Evolutionary conservation across 2,888 invertebrate species (phyloP).

Genomic region (Augiades crinisus): DNA sequence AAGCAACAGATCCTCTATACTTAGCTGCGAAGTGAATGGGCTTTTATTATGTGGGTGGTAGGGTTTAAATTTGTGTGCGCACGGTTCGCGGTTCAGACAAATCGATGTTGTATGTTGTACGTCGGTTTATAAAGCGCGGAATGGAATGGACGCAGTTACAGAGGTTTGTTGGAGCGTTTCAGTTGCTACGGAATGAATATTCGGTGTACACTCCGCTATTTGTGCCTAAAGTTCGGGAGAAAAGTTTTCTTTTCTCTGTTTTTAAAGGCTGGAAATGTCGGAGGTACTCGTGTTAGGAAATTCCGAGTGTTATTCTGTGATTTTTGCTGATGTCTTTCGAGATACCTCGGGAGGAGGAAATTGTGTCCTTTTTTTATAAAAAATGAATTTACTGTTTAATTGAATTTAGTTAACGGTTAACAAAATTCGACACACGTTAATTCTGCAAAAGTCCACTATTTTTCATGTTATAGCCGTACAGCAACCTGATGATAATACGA

Average conservation of each 20-base stretch:
- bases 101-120: constrained; percentile 26
- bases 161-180: constrained; percentile 8
- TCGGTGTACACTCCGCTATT: constrained; percentile 10
- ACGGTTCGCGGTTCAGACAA: constrained; percentile 16
- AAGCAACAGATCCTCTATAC: constrained; percentile 15
- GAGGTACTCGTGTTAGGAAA: background rate
- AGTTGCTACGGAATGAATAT: constrained; percentile 5
- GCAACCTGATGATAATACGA: too few species aligned
- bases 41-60: constrained; percentile 27
- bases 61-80: constrained; percentile 29
- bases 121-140: constrained; percentile 24
- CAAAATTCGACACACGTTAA: too few species aligned
- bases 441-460: too few species aligned
- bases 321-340: background rate
- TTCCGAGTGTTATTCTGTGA: background rate
- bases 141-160: constrained; percentile 14
- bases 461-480: too few species aligned
- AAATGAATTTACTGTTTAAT: too few species aligned
- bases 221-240: constrained; percentile 8
- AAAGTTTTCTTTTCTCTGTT: constrained; percentile 13
- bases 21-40: constrained; percentile 28
- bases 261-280: background rate
- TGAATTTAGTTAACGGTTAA: too few species aligned
- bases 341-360: too few species aligned
- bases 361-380: too few species aligned